phyloP scores from a whole-genome alignment of 1,140 invertebrate genomes.

The Trichomalopsis sarcophagae region DNA sequence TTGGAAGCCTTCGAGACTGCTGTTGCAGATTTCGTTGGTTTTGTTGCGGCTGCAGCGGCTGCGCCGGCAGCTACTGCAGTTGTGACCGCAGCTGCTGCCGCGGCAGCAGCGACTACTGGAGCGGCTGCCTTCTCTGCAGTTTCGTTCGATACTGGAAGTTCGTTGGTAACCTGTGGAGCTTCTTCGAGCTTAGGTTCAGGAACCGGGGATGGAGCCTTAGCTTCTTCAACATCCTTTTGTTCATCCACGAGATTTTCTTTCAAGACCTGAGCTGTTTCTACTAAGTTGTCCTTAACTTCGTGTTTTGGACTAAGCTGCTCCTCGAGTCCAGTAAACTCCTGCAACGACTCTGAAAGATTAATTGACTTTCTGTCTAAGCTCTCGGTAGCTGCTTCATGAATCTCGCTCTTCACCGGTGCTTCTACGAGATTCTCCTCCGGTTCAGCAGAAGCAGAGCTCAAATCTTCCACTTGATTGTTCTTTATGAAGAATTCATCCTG shows the following conservation, averaged over 20 bases:
- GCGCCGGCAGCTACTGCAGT: slow-evolving; percentile 53
- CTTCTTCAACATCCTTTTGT: slow-evolving; percentile 54
- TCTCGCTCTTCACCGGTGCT: background rate
- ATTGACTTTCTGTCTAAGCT: slow-evolving; percentile 17
- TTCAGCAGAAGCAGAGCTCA: background rate
- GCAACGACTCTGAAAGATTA: slow-evolving; percentile 63
- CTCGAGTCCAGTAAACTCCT: slow-evolving; percentile 66
- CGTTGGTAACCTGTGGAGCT: slow-evolving; percentile 13
- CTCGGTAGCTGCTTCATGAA: background rate
- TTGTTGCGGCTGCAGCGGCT: slow-evolving; percentile 52
- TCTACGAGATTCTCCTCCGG: background rate
- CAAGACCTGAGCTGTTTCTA: slow-evolving; percentile 50
- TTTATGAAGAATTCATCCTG: background rate
- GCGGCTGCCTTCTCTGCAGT: background rate
- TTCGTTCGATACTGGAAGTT: slow-evolving; percentile 13
- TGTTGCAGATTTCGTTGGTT: slow-evolving; percentile 57
- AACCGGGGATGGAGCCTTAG: background rate
- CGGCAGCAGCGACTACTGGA: slow-evolving; percentile 59
- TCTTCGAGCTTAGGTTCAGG: background rate
- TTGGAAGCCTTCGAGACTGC: slow-evolving; percentile 60
- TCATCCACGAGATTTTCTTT: slow-evolving; percentile 54
- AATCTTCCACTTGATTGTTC: background rate
- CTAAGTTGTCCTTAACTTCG: slow-evolving; percentile 36
- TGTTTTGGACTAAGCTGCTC: slow-evolving; percentile 54
- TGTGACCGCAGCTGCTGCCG: slow-evolving; percentile 60